Evolutionary conservation across 30 jellyfish, hydroid and myxozoan species (phyloP).

Genomic region (Cassiopea xamachana): DNA sequence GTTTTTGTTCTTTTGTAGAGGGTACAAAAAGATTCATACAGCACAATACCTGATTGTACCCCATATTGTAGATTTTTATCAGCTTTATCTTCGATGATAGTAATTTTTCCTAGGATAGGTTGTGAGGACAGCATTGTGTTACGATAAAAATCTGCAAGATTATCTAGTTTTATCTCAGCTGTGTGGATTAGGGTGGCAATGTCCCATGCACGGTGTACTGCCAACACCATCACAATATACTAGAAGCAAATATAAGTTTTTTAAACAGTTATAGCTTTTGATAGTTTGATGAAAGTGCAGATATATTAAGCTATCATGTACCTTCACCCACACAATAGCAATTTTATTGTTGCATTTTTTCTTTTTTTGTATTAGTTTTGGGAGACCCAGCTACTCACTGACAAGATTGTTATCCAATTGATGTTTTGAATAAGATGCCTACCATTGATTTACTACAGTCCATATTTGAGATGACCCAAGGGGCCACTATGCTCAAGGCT

Average conservation of each 20-base stretch:
- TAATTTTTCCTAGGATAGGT: no score
- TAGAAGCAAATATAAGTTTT: no score
- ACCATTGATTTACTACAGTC: slow-evolving; percentile 71
- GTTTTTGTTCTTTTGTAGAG: not conserved
- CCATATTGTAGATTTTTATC: not conserved
- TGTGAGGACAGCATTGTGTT: no score
- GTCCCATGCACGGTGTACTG: no score
- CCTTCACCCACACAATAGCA: not conserved
- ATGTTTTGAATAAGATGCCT: slow-evolving; percentile 51
- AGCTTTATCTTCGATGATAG: not conserved
- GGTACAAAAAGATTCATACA: not conserved
- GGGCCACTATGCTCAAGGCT: slow-evolving; percentile 96
- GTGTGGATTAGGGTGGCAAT: no score
- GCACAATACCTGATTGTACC: not conserved
- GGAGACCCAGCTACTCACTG: not conserved
- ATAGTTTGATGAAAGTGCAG: no score
- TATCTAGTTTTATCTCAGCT: no score
- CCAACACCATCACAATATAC: no score
- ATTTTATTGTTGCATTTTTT: not conserved
- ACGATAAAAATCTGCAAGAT: no score
- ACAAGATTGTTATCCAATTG: not conserved
- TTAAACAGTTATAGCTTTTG: no score
- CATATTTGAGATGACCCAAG: slow-evolving; percentile 79
- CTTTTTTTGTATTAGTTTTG: not conserved
- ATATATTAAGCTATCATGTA: not conserved